These are phyloP conservation scores for Dicerorhinus sumatrensis DNA, from an alignment of 2,113 vertebrate genomes.

Conservation along the genomic window DNA sequence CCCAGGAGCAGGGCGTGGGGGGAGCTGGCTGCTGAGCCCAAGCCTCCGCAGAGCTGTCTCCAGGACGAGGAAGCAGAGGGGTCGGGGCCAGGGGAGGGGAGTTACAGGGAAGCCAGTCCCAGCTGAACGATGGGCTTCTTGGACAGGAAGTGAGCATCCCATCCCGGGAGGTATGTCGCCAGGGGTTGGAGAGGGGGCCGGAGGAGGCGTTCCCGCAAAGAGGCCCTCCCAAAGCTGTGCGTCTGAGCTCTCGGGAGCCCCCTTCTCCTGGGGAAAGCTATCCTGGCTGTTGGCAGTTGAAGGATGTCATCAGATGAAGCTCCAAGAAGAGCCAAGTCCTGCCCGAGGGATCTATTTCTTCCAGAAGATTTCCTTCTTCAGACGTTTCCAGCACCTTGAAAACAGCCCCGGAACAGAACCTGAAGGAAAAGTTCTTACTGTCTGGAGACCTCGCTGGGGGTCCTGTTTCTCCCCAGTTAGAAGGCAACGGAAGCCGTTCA, in stretches of 20 bases:
- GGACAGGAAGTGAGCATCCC: neutral
- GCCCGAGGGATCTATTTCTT: neutral
- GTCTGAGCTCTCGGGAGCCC: neutral
- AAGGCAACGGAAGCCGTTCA: neutral
- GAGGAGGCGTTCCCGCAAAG: neutral
- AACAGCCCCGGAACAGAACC: neutral
- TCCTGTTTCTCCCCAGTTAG: neutral
- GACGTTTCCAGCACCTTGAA: neutral
- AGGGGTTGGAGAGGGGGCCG: neutral
- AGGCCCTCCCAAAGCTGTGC: neutral
- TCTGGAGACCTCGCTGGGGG: neutral
- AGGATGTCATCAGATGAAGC: neutral
- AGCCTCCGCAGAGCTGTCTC: neutral
- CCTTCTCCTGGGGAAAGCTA: neutral
- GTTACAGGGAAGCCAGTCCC: neutral
- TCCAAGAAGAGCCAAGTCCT: neutral
- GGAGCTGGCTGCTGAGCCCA: neutral
- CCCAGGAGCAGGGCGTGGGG: neutral
- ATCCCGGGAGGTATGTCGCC: neutral
- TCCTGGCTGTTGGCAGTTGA: neutral
- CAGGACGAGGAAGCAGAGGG: neutral
- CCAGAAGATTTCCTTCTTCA: neutral
- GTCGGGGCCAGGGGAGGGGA: accelerated
- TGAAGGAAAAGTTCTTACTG: neutral
- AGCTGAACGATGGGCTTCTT: neutral